A percentile compares a stretch with the other conserved stretches of the same genome.
These are phyloP conservation scores for Heliconius ethilla DNA, from an alignment of 2,888 invertebrate species.

Conservation along the genomic window DNA sequence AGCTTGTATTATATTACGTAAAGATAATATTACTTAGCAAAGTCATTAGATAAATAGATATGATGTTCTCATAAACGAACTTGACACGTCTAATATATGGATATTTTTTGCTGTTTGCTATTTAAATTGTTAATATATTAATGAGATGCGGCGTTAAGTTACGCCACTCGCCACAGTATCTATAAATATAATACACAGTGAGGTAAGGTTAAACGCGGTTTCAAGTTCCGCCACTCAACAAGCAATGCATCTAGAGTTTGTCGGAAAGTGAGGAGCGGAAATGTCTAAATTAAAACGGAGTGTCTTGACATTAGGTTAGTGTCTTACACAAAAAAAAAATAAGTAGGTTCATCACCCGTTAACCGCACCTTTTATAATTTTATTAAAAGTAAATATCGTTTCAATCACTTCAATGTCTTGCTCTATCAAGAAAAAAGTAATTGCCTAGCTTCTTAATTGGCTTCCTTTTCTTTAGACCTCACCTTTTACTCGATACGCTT, in stretches of 20 bases:
- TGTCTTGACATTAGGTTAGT: no score
- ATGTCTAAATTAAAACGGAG: no score
- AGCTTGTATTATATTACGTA: constrained; percentile 59
- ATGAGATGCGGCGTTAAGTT: neutral
- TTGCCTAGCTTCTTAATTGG: constrained; percentile 1
- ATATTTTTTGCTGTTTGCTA: neutral
- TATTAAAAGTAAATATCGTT: neutral
- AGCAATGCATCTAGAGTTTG: no score
- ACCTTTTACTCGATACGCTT: neutral
- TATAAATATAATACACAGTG: no score
- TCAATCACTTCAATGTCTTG: neutral
- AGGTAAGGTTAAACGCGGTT: no score
- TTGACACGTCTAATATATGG: neutral
- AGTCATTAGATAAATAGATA: constrained; percentile 34
- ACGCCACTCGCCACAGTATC: no score
- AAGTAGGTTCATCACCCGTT: no score
- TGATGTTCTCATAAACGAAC: constrained; percentile 9
- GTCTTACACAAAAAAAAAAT: no score
- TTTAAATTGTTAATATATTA: neutral
- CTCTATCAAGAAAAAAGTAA: neutral
- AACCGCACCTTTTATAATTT: neutral
- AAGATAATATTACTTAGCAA: constrained; percentile 36
- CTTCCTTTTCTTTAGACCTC: neutral
- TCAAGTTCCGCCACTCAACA: no score
- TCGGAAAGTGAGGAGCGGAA: no score